These are phyloP conservation scores for Siniperca knerii DNA, from an alignment of 2,113 vertebrate genomes.

Conservation along the genomic window DNA sequence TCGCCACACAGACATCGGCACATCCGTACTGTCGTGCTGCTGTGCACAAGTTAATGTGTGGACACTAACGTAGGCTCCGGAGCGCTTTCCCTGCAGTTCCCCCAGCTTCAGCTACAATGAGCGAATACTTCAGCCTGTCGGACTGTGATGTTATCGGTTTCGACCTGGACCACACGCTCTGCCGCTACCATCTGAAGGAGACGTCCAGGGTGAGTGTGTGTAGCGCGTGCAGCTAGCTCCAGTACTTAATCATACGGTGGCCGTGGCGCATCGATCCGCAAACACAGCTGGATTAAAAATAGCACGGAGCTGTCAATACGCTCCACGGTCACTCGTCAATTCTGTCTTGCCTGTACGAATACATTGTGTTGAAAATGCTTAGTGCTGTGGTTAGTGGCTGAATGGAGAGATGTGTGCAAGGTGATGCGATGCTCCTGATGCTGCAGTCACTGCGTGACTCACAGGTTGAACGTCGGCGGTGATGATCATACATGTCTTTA, in stretches of 20 bases:
- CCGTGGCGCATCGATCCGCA: constrained; percentile 41
- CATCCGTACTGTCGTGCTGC: constrained; percentile 15
- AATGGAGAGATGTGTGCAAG: background rate
- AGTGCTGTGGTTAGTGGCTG: background rate
- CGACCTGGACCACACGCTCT: constrained; percentile 95
- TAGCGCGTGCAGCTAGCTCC: constrained; percentile 29
- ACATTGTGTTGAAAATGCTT: background rate
- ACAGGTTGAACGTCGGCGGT: constrained; percentile 42
- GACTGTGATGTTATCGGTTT: constrained; percentile 92
- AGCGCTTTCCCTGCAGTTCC: background rate
- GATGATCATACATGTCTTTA: constrained; percentile 14
- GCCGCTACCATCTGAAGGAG: constrained; percentile 90
- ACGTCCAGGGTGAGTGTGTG: constrained; percentile 90
- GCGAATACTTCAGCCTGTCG: constrained; percentile 87
- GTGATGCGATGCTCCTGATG: constrained; percentile 29
- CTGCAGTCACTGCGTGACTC: constrained; percentile 72
- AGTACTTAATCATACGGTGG: constrained; percentile 27
- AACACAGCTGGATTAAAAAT: constrained; percentile 51
- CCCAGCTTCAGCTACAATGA: constrained; percentile 78
- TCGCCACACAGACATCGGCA: constrained; percentile 64
- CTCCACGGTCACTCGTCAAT: background rate
- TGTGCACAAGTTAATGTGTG: constrained; percentile 40
- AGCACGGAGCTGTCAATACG: constrained; percentile 19
- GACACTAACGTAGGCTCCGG: background rate
- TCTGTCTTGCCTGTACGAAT: background rate